phyloP scores from a whole-genome alignment of 2,888 invertebrate genomes.

The Synanthedon myopaeformis region DNA sequence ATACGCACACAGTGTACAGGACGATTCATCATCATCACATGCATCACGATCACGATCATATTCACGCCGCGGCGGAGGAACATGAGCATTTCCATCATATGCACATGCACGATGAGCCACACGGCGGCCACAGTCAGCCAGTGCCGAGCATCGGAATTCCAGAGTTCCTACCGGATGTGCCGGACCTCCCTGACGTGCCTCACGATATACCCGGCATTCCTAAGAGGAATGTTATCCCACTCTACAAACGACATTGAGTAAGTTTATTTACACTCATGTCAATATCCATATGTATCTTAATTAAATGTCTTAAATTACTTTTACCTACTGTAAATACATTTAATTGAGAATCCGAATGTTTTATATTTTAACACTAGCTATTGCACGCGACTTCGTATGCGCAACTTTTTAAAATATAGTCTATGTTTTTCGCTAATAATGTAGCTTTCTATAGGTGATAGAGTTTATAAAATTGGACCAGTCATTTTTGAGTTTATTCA shows the following conservation, averaged over 20 bases:
- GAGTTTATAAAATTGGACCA: no score
- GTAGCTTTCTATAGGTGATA: no score
- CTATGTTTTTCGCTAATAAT: no score
- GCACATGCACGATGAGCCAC: slow-evolving; percentile 42
- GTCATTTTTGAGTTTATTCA: no score
- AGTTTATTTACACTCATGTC: background rate
- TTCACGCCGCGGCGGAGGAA: slow-evolving; percentile 42
- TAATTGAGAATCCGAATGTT: no score
- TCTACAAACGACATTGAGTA: slow-evolving; percentile 33
- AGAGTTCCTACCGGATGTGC: slow-evolving; percentile 52
- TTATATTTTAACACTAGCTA: no score
- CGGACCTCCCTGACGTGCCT: slow-evolving; percentile 20
- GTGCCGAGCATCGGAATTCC: slow-evolving; percentile 48
- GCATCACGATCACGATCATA: slow-evolving; percentile 34
- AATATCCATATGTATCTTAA: no score
- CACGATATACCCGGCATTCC: slow-evolving; percentile 28
- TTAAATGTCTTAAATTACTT: no score
- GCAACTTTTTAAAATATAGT: no score
- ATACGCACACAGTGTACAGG: slow-evolving; percentile 79
- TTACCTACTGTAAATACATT: no score
- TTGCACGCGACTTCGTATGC: no score
- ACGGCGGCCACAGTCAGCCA: slow-evolving; percentile 44
- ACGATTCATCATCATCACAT: slow-evolving; percentile 71
- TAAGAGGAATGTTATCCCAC: slow-evolving; percentile 31
- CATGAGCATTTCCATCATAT: slow-evolving; percentile 66